Base-by-base conservation (phyloP, 2,797 vertebrate genomes). In the Micrastur ruficollis region DNA sequence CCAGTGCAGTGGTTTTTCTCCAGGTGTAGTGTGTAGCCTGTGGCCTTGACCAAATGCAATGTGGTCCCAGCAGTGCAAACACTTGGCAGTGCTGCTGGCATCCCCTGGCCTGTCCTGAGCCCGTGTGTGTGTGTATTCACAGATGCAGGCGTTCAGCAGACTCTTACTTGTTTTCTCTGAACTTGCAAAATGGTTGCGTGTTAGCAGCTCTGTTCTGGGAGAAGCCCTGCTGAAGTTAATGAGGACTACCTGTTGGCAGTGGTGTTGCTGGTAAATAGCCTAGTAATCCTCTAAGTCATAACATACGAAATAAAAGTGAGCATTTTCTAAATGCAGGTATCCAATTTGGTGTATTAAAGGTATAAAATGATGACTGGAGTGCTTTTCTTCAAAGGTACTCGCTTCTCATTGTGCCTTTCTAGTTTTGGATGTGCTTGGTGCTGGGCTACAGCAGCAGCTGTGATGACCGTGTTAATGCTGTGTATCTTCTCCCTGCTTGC, bases 271-370 rank as follows among this genome's bases (percentile, higher is more conserved):
- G 66, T 93, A 83, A 92, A 91, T 71, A 71, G 78, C 58, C 38
- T 82, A 50, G 56, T 93, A 91, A 67, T 73, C 20, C 71, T 93
- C 71, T 50, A 86, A 92, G 90, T 95, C 83, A 82, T 81, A 74
- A 84, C 46, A 34, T 32, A 59, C 36, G 56, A 71, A 89, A 61
- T 70, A 81, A 79, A 81, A 86, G 80, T 3, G 26, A 93, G 78
- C 2, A 0, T 90, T 92, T 86, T 82, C 40, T 59, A 59, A 87
- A 82, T 55, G 81, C 63, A 47, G 71, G 36, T 71, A 76, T 66
- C 67, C 74, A 56, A 0, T 91, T 81, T 53, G 32, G 56, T 92
- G 44, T 73, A 22, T 90, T 0, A 9, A 68, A 44, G 18, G n/a
- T 79, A 22, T 19, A n/a, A 84, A 82, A 63, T 42, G 81, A 89